Conservation (phyloP, 1,140 invertebrate genomes). For the Drosophila nebulosa region DNA sequence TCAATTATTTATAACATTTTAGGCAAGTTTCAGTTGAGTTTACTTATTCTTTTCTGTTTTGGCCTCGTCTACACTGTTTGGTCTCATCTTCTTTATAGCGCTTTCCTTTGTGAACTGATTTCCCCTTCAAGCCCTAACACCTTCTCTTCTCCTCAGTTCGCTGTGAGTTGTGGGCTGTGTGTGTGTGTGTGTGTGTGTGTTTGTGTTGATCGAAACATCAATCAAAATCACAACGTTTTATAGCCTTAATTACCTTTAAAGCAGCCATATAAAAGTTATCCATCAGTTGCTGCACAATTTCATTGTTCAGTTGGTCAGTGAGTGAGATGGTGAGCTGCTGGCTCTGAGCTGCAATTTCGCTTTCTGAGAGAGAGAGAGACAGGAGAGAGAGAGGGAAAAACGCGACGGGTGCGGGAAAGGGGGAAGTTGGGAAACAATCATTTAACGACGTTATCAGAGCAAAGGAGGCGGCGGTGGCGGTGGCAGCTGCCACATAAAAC, state of each 20-base stretch:
- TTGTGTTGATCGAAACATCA: constrained; percentile 36
- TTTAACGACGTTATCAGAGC: constrained; percentile 76
- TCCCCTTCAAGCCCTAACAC: neutral
- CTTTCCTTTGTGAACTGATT: neutral
- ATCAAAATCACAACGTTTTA: constrained; percentile 73
- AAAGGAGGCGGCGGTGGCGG: constrained; percentile 7
- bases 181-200: neutral
- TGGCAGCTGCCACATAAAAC: constrained; percentile 29
- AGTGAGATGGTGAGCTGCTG: neutral
- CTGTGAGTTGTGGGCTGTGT: neutral
- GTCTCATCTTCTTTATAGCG: neutral
- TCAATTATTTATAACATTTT: too few relatives aligned
- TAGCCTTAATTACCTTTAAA: constrained; percentile 70
- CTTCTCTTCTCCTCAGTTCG: constrained; percentile 9
- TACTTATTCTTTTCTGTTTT: too few relatives aligned
- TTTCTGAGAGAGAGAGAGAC: constrained; percentile 20
- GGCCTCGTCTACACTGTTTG: neutral
- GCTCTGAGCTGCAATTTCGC: constrained; percentile 51
- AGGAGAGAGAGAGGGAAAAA: neutral
- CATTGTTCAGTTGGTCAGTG: constrained; percentile 44
- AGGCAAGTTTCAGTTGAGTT: too few relatives aligned
- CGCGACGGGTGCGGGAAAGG: too few relatives aligned
- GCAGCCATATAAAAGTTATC: constrained; percentile 71
- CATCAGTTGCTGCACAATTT: constrained; percentile 50
- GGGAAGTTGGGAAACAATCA: constrained; percentile 4